Evolutionary conservation across 2,797 vertebrate genomes (phyloP), one percentile per base, ranked within the genome.

Genomic region (Buceros bicornis): DNA sequence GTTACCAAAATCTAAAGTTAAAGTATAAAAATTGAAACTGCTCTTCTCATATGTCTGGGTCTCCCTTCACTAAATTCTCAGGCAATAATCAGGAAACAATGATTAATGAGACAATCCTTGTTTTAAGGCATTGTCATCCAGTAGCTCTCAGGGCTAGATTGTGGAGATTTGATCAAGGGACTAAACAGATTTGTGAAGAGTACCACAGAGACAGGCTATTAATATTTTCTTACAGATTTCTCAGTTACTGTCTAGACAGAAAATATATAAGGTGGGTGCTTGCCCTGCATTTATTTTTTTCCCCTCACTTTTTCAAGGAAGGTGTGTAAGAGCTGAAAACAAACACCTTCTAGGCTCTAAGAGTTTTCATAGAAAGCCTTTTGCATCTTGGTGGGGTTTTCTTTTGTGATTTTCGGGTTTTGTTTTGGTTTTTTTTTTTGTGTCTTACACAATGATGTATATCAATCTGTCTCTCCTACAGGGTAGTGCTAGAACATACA

Each of bases 151-250:
- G 57, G 82, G 64, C 82, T 89, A 93, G 81, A 87, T 91, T 82
- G 35, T 57, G 71, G 86, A 70, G 82, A 43, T 85, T 93, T 40
- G 16, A 12, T 53, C 15, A n/a, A 29, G 42, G 51, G n/a, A 31
- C 60, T 42, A 69, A 60, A 47, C 14, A 73, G 47, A 45, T 51
- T 33, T 61, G 26, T 18, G 77, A 61, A 88, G 64, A 87, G 69
- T 65, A 60, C 6, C n/a, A 76, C 42, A 62, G 43, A 78, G 82
- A 64, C 81, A 89, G 57, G 66, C 71, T 82, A 86, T 94, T 93
- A 90, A 88, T 77, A 81, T 94, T 92, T 95, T 91, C 73, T 95
- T 28, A 13, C 48, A 82, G 85, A 71, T 70, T 74, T 66, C 78
- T 54, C 76, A 90, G 88, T 90, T 90, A 87, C 48, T 67, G 45